Base-by-base conservation (phyloP, 2,888 invertebrate genomes). In the Drosophila subquinaria region DNA sequence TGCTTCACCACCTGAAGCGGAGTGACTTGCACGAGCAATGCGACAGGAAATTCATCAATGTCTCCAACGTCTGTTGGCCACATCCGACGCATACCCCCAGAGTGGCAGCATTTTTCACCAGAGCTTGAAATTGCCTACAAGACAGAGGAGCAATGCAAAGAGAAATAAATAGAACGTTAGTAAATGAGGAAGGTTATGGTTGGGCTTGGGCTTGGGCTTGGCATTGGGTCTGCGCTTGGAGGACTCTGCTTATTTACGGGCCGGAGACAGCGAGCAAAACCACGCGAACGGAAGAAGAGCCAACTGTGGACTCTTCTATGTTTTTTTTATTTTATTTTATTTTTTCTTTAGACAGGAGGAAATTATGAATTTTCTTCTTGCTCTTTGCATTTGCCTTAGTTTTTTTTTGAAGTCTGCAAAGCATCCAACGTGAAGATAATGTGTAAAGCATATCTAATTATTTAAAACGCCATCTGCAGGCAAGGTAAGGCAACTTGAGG, bases 11-110 rank as follows among this genome's bases (percentile, higher is more conserved):
- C 70, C 62, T 57, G 59, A 57, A 57, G 65, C 56, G 17, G 59
- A 40, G 43, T 60, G 72, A 73, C 56, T 61, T 51, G 65, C 70
- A 59, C 62, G 73, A 76, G 79, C 59, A 70, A 77, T 85, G 88
- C 88, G 85, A 82, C 86, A 90, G 86, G 86, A 86, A 86, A 90
- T 86, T 86, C 86, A 86, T 86, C 88, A 86, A 90, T 90, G 90
- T 86, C 90, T 84, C 69, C 71, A 80, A 50, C 80, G 86, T 69
- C 86, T 88, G 82, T 70, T 85, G 79, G 64, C 71, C 76, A 73
- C 83, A 81, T 82, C 83, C 83, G 70, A 73, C 74, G 66, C 72
- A 61, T 43, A 67, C 64, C 13, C 68, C 70, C 71, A 75, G 45
- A 56, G 76, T 50, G 73, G 75, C 67, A 75, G 73, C 79, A 79